Conservation (phyloP, 1,140 invertebrate species). For the Brachionus sp. region DNA sequence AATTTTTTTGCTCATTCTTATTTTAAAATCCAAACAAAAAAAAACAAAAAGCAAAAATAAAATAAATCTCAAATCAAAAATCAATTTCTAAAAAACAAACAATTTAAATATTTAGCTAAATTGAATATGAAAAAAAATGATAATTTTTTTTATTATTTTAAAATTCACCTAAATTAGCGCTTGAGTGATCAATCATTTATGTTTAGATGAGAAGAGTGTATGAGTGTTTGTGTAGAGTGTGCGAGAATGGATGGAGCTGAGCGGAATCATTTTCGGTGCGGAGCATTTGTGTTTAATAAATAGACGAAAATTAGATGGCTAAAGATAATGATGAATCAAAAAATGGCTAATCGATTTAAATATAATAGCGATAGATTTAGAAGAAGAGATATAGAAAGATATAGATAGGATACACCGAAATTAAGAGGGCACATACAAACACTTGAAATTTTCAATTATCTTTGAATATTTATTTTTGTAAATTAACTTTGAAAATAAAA, state of each 20-base stretch:
- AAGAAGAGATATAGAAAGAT: background rate
- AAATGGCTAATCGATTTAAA: background rate
- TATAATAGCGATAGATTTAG: background rate
- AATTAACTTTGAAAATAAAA: conserved; percentile 30
- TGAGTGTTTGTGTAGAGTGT: background rate
- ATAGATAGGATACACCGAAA: background rate
- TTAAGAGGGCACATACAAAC: background rate
- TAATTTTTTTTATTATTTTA: background rate
- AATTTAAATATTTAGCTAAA: background rate
- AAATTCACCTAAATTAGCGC: background rate
- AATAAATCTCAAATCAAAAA: background rate
- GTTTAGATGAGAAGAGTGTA: too few relatives aligned
- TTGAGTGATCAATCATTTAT: background rate
- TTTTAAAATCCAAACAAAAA: too few relatives aligned
- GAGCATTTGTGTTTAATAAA: background rate
- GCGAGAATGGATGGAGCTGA: background rate
- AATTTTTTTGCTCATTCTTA: too few relatives aligned
- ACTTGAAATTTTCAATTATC: conserved; percentile 25
- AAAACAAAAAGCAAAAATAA: too few relatives aligned
- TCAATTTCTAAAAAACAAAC: background rate
- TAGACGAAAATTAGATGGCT: background rate
- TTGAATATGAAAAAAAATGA: background rate
- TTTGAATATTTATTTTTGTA: conserved; percentile 29
- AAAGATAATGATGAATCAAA: background rate
- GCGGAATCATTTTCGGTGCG: background rate